phyloP scores from a whole-genome alignment of 2,797 vertebrate genomes.

The Petrocephalus schoutedeni region DNA sequence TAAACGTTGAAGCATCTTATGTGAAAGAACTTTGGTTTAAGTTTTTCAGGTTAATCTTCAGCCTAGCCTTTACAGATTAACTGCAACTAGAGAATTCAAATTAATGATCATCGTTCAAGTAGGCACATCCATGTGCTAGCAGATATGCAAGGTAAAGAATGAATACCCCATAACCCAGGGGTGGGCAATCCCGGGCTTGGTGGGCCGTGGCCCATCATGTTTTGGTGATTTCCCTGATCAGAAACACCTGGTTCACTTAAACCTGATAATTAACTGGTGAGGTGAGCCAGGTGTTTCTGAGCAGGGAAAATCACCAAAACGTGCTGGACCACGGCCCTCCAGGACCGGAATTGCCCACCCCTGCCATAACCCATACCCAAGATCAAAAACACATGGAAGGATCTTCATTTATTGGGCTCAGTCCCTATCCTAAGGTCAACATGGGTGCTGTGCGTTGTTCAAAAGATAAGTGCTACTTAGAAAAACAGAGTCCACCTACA shows the following conservation, averaged over 20 bases:
- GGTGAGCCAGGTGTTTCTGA: too few relatives aligned
- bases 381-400: background rate
- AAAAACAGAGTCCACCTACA: background rate
- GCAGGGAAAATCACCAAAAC: too few relatives aligned
- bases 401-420: background rate
- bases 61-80: slow-evolving; percentile 1
- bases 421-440: background rate
- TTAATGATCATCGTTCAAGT: slow-evolving; percentile 12
- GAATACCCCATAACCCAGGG: background rate
- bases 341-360: too few relatives aligned
- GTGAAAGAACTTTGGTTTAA: background rate
- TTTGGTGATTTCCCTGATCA: too few relatives aligned
- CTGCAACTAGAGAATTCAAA: background rate
- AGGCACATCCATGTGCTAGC: background rate
- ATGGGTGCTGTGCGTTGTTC: background rate
- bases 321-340: too few relatives aligned
- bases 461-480: background rate
- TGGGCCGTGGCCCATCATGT: too few relatives aligned
- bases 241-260: too few relatives aligned
- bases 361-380: background rate
- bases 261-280: too few relatives aligned
- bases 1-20: background rate
- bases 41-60: slow-evolving; percentile 6
- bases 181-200: too few relatives aligned
- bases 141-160: background rate